Base-by-base conservation (phyloP, 2,888 invertebrate species). In the Macrosoma leucophasiata region DNA sequence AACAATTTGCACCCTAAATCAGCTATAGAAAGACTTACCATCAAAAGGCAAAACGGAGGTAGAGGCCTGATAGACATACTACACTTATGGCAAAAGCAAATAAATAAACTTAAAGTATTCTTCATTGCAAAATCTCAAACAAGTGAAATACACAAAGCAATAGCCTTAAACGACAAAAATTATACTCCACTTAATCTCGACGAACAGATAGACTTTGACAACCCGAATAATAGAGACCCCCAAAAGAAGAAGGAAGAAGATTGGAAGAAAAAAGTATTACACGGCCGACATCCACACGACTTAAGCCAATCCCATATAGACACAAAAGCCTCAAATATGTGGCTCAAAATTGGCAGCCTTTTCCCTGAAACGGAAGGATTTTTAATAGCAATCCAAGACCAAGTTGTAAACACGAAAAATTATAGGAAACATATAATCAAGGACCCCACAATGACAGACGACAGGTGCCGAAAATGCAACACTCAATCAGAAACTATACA, bases 111-210 rank as follows among this genome's bases (percentile, higher is more conserved):
- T 3, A 15, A 29, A 19, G 4, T n/a, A 1, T 39, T 29, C 8
- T 39, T 39, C 14, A 11, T 31, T 20, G 10, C 18, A 1, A 31
- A 29, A 21, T 3, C 35, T n/a, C 4, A 15, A 4, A 19, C 10
- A 9, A 29, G 29, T 6, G n/a, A 5, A 6, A 5, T 35, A 14
- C 35, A 30, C 17, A 27, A 18, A 4, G 14, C 14, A 53, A 58
- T 57, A 60, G 56, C 60, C 59, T 60, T 11, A 10, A 10, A 9
- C 8, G 21, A 21, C 10, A 27, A 27, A 10, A 27, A 9, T n/a
- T n/a, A 10, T 6, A 27, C 26, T 27, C 26, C 26, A 17, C 7
- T 27, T 11, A 28, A 28, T 12, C n/a, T 28, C n/a, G n/a, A n/a
- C n/a, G n/a, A 9, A 2, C 7, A 1, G 26, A 27, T n/a, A 27